These are phyloP conservation scores for Holothuria scabra DNA, from an alignment of 53 echinoderm and acorn worm species.

Conservation along the genomic window DNA sequence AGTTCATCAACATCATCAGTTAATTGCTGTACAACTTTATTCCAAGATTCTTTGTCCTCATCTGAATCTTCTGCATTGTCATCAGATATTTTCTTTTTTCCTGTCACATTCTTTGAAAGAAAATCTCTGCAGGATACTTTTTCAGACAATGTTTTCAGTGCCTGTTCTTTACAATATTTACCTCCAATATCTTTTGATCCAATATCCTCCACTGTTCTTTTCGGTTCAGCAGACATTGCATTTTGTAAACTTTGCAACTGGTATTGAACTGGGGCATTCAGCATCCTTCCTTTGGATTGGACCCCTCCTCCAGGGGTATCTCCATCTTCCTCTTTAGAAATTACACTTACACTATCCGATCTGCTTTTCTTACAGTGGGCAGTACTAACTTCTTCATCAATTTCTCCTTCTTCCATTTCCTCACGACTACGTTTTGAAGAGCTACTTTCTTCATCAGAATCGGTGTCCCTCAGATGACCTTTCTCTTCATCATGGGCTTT, in stretches of 20 bases:
- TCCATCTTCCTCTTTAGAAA: not conserved
- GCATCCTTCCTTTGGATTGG: too few relatives aligned
- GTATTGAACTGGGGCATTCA: too few relatives aligned
- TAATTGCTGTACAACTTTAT: slow-evolving; percentile 4
- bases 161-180: too few relatives aligned
- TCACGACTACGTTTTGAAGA: slow-evolving; percentile 72
- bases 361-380: not conserved
- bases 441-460: slow-evolving; percentile 60
- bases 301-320: not conserved
- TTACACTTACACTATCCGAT: not conserved
- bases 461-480: slow-evolving; percentile 4
- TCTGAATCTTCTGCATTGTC: slow-evolving; percentile 35
- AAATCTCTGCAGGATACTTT: too few relatives aligned
- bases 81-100: not conserved
- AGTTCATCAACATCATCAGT: slow-evolving; percentile 14
- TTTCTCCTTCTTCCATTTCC: slow-evolving; percentile 57
- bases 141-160: too few relatives aligned
- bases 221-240: too few relatives aligned
- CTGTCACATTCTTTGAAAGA: not conserved
- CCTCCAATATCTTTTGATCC: too few relatives aligned
- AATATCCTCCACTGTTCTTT: too few relatives aligned
- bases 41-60: slow-evolving; percentile 39
- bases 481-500: slow-evolving; percentile 16
- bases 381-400: not conserved
- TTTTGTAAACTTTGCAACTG: too few relatives aligned